These are phyloP conservation scores for Apodemus sylvaticus DNA, from an alignment of 2,113 vertebrate genomes.

Conservation along the genomic window DNA sequence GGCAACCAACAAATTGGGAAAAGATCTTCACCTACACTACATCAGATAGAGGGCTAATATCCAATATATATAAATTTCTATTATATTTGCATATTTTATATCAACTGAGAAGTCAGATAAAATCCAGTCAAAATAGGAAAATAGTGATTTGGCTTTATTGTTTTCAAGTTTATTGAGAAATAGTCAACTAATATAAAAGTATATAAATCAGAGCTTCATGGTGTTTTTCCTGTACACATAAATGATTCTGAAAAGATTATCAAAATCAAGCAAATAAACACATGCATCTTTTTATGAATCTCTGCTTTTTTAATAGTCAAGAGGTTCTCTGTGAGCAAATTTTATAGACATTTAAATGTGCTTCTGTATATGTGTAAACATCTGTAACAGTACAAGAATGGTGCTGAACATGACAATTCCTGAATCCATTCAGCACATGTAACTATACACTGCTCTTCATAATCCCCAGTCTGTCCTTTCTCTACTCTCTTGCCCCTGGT, in stretches of 20 bases:
- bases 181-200: neutral
- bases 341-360: too few relatives aligned
- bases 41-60: too few relatives aligned
- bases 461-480: too few relatives aligned
- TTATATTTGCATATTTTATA: neutral
- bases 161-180: neutral
- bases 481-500: neutral
- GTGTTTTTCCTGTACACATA: neutral
- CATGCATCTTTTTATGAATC: neutral
- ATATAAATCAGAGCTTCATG: too few relatives aligned
- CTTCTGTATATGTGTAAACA: too few relatives aligned
- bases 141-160: neutral
- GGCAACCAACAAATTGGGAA: too few relatives aligned
- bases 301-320: neutral
- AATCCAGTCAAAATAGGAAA: neutral
- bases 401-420: neutral
- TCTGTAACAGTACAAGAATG: neutral
- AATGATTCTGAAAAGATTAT: neutral
- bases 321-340: neutral
- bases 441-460: neutral
- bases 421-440: neutral
- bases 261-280: too few relatives aligned
- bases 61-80: too few relatives aligned
- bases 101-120: neutral
- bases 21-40: too few relatives aligned